Evolutionary conservation across 1,140 invertebrate species (phyloP), one percentile per base, ranked within the genome.

Genomic region (Drosophila bocqueti): DNA sequence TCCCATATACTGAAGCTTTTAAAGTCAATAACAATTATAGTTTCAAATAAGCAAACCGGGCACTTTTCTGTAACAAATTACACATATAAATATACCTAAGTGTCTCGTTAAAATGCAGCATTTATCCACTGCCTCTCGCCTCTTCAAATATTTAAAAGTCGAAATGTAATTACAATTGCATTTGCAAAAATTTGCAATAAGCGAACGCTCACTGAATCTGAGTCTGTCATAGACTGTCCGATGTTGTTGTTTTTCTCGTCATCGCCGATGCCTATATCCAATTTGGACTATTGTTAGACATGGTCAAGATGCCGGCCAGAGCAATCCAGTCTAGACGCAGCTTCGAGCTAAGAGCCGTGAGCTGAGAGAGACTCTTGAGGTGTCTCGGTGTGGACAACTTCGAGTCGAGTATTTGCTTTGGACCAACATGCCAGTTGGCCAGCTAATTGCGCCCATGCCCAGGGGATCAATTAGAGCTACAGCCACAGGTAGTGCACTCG

Each of bases 271-370:
- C 75, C 68, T 64, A 55, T 63, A 69, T 87, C 79, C 77, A 81
- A 81, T 89, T 87, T 81, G 68, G 84, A 83, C 81, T 87, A 87
- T 89, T 87, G 84, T 87, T 87, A 67, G 76, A 60, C 76, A 69
- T 68, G 71, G 71, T 61, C 71, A 74, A 74, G 71, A 74, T 63
- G 64, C 68, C 31, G 54, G 36, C 64, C 68, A 71, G 40, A 36
- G 26, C 58, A 75, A 63, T 76, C 75, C 64, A 58, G 45, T 76
- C 50, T 52, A 63, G 38, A 50, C 47, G 21, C 60, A 69, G 67
- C 84, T 85, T 79, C 54, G 65, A 69, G 76, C 47, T 61, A 55
- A 76, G 57, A 58, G 65, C 38, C 45, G 59, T 55, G 69, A 55
- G 4, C 24, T n/a, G 8, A 49, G 49, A 50, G 66, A 79, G 57